Conservation (phyloP, 2,113 vertebrate species). For the Shinisaurus crocodilurus region DNA sequence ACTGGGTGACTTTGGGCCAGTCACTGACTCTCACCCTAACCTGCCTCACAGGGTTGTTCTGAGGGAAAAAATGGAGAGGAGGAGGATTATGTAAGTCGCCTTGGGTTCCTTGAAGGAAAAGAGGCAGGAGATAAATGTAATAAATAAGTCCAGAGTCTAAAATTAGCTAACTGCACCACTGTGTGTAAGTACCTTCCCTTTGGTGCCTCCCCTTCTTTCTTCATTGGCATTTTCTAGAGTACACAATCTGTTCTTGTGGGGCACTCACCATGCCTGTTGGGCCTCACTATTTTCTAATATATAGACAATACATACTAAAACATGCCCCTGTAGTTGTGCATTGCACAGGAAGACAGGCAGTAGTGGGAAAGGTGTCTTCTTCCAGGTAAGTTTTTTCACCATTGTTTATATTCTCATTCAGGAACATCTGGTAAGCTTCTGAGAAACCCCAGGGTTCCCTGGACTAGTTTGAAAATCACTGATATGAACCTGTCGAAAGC, state of each 20-base stretch:
- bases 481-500: not conserved
- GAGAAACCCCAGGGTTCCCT: too few relatives aligned
- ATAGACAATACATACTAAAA: not conserved
- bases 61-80: too few relatives aligned
- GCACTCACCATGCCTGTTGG: not conserved
- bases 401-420: not conserved
- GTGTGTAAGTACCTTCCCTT: not conserved
- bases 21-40: too few relatives aligned
- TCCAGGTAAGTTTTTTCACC: too few relatives aligned
- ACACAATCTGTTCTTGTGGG: not conserved
- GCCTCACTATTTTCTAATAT: not conserved
- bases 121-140: too few relatives aligned
- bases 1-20: too few relatives aligned
- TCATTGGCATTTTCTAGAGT: not conserved
- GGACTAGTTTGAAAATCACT: not conserved
- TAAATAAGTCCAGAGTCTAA: not conserved
- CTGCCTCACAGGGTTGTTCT: too few relatives aligned
- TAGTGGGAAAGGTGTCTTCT: not conserved
- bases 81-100: too few relatives aligned
- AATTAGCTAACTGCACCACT: not conserved
- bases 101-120: too few relatives aligned
- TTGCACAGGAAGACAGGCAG: not conserved
- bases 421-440: not conserved
- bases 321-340: not conserved
- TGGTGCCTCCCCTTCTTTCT: not conserved